Percentiles rank a stretch among this genome's conserved stretches.
Evolutionary conservation across 1,140 invertebrate species (phyloP).

Genomic region (Drosophila gunungcola): DNA sequence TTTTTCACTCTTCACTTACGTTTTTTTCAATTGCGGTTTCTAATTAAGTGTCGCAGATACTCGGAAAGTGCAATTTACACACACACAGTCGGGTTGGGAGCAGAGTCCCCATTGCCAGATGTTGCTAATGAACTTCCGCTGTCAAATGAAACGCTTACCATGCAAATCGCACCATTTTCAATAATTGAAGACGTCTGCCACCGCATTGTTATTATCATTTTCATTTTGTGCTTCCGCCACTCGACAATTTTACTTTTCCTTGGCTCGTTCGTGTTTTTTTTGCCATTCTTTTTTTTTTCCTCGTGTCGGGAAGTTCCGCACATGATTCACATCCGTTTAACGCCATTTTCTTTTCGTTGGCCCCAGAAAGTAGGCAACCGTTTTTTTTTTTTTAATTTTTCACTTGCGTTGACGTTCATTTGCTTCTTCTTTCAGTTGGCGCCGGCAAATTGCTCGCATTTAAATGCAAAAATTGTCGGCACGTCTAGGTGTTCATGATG

Average conservation of each 20-base stretch:
- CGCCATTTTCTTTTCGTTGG: slow-evolving; percentile 58
- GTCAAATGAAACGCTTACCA: slow-evolving; percentile 77
- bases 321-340: slow-evolving; percentile 75
- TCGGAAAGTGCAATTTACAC: slow-evolving; percentile 45
- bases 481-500: slow-evolving; percentile 76
- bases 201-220: slow-evolving; percentile 81
- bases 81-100: not conserved
- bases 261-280: slow-evolving; percentile 25
- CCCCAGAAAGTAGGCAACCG: slow-evolving; percentile 66
- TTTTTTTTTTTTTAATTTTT: slow-evolving; percentile 49
- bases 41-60: slow-evolving; percentile 70
- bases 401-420: slow-evolving; percentile 19
- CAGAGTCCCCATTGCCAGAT: slow-evolving; percentile 23
- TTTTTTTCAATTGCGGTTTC: slow-evolving; percentile 51
- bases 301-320: slow-evolving; percentile 48
- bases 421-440: slow-evolving; percentile 25
- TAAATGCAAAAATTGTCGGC: slow-evolving; percentile 81
- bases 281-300: slow-evolving; percentile 21
- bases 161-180: slow-evolving; percentile 76
- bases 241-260: slow-evolving; percentile 42
- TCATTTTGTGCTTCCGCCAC: slow-evolving; percentile 72
- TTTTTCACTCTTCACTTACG: slow-evolving; percentile 21
- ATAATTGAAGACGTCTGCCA: slow-evolving; percentile 69
- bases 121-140: slow-evolving; percentile 76
- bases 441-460: slow-evolving; percentile 75